These are phyloP conservation scores for Hemicrepidius hirtus DNA, from an alignment of 2,888 invertebrate genomes.

Conservation along the genomic window DNA sequence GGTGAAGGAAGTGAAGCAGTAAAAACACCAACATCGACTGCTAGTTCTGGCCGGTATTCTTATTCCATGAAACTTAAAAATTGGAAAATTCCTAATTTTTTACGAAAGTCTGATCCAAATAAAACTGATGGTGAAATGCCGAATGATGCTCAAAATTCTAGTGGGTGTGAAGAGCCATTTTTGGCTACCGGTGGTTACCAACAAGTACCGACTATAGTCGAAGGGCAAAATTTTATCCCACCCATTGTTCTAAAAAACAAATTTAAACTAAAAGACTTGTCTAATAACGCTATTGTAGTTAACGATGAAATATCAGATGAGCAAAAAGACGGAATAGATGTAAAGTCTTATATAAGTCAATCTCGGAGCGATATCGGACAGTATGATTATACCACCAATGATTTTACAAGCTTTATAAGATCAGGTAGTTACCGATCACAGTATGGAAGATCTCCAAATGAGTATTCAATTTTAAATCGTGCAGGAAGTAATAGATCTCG, in stretches of 20 bases:
- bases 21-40: slow-evolving; percentile 81
- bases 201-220: slow-evolving; percentile 78
- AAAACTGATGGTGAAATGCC: slow-evolving; percentile 62
- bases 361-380: slow-evolving; percentile 81
- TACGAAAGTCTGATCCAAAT: slow-evolving; percentile 76
- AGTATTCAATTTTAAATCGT: slow-evolving; percentile 69
- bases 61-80: slow-evolving; percentile 75
- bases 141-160: slow-evolving; percentile 62
- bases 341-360: slow-evolving; percentile 83
- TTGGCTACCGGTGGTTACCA: slow-evolving; percentile 74
- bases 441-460: slow-evolving; percentile 77
- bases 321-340: slow-evolving; percentile 79
- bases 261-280: slow-evolving; percentile 46
- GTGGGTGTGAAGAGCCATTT: slow-evolving; percentile 54
- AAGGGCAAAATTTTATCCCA: slow-evolving; percentile 55
- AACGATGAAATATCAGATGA: slow-evolving; percentile 60
- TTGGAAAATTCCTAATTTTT: slow-evolving; percentile 82
- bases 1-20: slow-evolving; percentile 73
- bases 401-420: slow-evolving; percentile 78
- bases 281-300: slow-evolving; percentile 43
- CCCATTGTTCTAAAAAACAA: slow-evolving; percentile 30
- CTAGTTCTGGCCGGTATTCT: slow-evolving; percentile 74
- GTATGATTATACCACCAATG: slow-evolving; percentile 67
- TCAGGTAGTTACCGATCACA: slow-evolving; percentile 83
- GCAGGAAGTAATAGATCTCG: slow-evolving; percentile 72